Percentiles rank a stretch among this genome's conserved stretches.
phyloP scores from a whole-genome alignment of 2,113 vertebrate genomes.

The Lontra canadensis region DNA sequence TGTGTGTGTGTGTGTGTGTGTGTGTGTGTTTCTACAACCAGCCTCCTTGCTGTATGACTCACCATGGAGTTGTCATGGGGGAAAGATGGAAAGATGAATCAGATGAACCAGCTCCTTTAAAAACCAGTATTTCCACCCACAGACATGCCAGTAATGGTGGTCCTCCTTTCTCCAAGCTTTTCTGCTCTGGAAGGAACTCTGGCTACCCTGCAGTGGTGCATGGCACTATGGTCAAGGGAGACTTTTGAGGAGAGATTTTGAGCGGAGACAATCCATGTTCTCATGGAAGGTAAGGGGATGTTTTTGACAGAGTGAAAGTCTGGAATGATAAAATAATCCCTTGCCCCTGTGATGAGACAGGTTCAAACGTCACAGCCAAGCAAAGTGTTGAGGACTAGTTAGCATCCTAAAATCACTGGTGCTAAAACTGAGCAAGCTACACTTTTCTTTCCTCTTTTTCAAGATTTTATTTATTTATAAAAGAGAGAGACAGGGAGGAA shows the following conservation, averaged over 20 bases:
- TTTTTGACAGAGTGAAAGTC: not conserved
- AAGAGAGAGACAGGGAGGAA: not conserved
- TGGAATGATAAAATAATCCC: not conserved
- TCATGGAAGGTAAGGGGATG: not conserved
- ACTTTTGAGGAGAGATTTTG: not conserved
- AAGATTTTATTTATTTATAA: not conserved
- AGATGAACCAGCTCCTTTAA: not conserved
- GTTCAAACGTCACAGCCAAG: not conserved
- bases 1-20: not conserved
- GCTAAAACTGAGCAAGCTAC: not conserved
- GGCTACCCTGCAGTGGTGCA: not conserved
- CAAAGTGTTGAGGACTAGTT: not conserved
- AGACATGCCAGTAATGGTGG: not conserved
- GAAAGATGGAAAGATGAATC: conserved; percentile 48
- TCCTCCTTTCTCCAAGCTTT: not conserved
- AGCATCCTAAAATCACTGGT: not conserved
- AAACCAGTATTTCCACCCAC: not conserved
- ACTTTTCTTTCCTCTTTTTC: not conserved
- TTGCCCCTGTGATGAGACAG: not conserved
- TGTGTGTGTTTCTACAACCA: not conserved
- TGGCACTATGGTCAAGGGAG: not conserved
- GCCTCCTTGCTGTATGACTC: conserved; percentile 30
- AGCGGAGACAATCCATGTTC: not conserved
- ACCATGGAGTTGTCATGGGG: conserved; percentile 18
- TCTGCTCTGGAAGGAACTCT: not conserved